These are phyloP conservation scores for Lypha dubia DNA, from an alignment of 2,888 invertebrate species.

Conservation along the genomic window DNA sequence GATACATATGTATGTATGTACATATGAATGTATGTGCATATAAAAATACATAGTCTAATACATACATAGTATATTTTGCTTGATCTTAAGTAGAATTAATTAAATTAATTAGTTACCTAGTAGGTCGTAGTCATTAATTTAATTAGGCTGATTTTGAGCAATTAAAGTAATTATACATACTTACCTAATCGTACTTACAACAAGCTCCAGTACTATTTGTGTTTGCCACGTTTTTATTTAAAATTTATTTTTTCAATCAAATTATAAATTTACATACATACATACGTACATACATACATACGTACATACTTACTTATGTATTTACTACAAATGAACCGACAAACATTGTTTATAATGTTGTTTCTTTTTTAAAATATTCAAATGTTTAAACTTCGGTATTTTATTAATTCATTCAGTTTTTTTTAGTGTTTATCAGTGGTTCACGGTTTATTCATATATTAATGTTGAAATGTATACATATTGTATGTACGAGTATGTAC, in stretches of 20 bases:
- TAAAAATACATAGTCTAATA: background rate
- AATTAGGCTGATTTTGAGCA: constrained; percentile 35
- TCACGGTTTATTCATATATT: background rate
- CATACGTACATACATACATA: no score
- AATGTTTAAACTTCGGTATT: constrained; percentile 10
- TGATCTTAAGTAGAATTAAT: constrained; percentile 1
- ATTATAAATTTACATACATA: constrained; percentile 37
- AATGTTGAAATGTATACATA: background rate
- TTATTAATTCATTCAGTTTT: constrained; percentile 18
- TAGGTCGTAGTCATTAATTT: constrained; percentile 37
- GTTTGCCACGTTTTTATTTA: constrained; percentile 31
- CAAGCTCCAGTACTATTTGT: background rate
- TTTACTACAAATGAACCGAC: constrained; percentile 7
- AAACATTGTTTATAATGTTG: background rate
- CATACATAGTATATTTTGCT: background rate
- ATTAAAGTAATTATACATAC: constrained; percentile 54
- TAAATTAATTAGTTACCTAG: constrained; percentile 10
- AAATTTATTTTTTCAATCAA: constrained; percentile 17
- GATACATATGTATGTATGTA: background rate
- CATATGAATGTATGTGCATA: no score
- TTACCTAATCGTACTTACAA: no score
- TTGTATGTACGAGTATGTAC: background rate
- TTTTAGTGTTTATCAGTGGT: constrained; percentile 6
- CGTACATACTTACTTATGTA: no score
- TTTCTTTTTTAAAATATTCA: constrained; percentile 24